Base-by-base conservation (phyloP, 2,888 invertebrate genomes). In the Lithophane semibrunnea region DNA sequence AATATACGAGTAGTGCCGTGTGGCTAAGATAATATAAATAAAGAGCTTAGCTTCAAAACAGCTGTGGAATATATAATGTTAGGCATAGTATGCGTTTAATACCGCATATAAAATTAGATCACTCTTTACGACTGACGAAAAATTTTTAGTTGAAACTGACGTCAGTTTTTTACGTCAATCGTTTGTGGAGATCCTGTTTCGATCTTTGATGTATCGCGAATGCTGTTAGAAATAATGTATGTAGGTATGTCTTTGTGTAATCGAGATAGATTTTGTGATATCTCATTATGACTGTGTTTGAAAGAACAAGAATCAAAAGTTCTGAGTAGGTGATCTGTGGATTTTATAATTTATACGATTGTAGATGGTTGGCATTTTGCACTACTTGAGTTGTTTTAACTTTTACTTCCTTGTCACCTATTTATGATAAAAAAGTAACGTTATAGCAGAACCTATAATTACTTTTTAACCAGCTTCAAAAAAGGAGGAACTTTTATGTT, bases 1-100 rank as follows among this genome's bases (percentile, higher is more conserved):
- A 82, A 66, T 76, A 4, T 49, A 75, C 80, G 76, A 77, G 63
- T 88, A 75, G 85, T 88, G 87, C 80, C 88, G 85, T 88, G 87
- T 82, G 85, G 72, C 80, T n/a, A 60, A 21, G 79, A 72, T 75
- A 77, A 75, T 72, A 70, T 84, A 87, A 88, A 88, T 87, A 88
- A 87, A 84, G 66, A 88, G 88, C 81, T 88, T 84, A 87, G 58
- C 64, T 76, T 74, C 64, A 75, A 84, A 87, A 80, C 89, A 88
- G 86, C 88, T 88, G 89, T 73, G 64, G 16, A 63, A 82, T 75
- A 85, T 73, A 81, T 76, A 77, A 83, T 69, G 77, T 67, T 64
- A 80, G 65, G 70, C 73, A 67, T 37, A 64, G 24, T 76, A 83
- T 85, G 76, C 79, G 73, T 76, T 84, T 80, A 84, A 86, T 80